A percentile compares a stretch with the other conserved stretches of the same genome.
These are phyloP conservation scores for Eubasilissa splendida DNA, from an alignment of 2,888 invertebrate genomes.

Conservation along the genomic window DNA sequence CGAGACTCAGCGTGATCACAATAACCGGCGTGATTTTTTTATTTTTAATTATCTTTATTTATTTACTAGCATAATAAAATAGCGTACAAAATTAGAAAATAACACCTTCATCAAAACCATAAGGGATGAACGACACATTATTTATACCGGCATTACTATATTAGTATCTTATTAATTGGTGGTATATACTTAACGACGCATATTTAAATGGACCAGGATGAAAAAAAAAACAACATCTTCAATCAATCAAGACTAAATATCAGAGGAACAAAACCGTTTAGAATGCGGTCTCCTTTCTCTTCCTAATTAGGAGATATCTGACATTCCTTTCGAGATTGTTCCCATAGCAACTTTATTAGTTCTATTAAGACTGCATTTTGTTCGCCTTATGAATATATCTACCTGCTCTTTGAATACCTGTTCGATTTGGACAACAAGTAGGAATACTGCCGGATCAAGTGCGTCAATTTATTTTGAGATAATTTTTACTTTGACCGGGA, in stretches of 20 bases:
- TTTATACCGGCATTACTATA: background rate
- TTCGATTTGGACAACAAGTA: no score
- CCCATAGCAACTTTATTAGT: background rate
- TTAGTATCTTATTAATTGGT: background rate
- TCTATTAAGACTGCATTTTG: background rate
- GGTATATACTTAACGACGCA: background rate
- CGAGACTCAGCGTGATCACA: no score
- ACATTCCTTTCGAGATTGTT: slow-evolving; percentile 7
- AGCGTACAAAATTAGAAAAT: no score
- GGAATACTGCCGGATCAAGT: no score
- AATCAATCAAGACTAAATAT: slow-evolving; percentile 22
- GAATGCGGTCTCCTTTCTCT: slow-evolving; percentile 17
- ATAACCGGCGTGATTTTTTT: no score
- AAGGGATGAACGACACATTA: no score
- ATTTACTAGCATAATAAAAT: no score
- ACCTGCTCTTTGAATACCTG: no score
- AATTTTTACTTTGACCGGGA: no score
- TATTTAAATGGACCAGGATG: background rate
- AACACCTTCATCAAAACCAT: no score
- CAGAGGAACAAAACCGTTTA: slow-evolving; percentile 20
- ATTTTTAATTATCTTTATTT: no score
- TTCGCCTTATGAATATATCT: background rate
- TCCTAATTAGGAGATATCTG: slow-evolving; percentile 20
- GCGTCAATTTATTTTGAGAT: no score
- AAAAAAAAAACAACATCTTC: background rate